Conservation (phyloP, 2,888 invertebrate genomes). For the Poecilus cupreus region DNA sequence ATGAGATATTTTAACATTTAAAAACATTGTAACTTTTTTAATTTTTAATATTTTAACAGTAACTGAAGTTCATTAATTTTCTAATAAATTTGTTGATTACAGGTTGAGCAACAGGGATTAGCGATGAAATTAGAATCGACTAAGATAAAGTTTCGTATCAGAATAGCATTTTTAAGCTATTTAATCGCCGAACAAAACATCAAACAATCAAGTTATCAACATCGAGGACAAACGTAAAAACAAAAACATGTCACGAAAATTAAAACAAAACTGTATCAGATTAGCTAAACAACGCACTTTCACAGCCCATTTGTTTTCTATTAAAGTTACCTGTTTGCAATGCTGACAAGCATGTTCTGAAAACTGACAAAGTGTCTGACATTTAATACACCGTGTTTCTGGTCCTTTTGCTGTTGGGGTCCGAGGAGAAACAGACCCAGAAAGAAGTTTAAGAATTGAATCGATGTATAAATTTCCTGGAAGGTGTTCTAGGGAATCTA, state of each 20-base stretch:
- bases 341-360: constrained; percentile 74
- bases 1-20: too few species aligned
- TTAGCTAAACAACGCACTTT: background rate
- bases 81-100: too few species aligned
- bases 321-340: constrained; percentile 76
- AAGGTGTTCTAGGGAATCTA: constrained; percentile 75
- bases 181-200: background rate
- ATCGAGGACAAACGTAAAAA: background rate
- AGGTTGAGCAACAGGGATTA: too few species aligned
- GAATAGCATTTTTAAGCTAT: background rate
- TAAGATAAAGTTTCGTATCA: too few species aligned
- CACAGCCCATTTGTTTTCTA: background rate
- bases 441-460: constrained; percentile 76
- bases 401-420: constrained; percentile 60
- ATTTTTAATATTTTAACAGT: too few species aligned
- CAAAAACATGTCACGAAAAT: background rate
- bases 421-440: constrained; percentile 65
- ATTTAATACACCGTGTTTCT: constrained; percentile 69
- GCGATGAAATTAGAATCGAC: too few species aligned
- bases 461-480: constrained; percentile 83
- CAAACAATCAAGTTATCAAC: too few species aligned
- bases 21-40: too few species aligned
- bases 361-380: constrained; percentile 68
- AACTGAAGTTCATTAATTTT: too few species aligned
- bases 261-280: background rate